phyloP scores from a whole-genome alignment of 2,113 vertebrate genomes.

The Xyrauchen texanus region DNA sequence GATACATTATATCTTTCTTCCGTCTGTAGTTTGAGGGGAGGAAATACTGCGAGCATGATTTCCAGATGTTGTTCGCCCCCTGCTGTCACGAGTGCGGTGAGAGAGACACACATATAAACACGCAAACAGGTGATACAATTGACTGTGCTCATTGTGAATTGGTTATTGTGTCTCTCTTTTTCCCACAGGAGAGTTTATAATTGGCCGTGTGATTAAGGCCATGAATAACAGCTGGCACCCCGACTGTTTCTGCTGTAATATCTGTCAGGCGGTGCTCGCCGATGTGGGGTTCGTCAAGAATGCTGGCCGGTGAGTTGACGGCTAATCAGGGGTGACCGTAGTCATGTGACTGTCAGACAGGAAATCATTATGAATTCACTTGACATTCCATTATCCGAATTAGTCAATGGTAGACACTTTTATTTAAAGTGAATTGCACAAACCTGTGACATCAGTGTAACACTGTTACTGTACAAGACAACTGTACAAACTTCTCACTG shows the following conservation, averaged over 20 bases:
- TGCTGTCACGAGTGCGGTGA: constrained; percentile 98
- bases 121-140: background rate
- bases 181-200: constrained; percentile 93
- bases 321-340: constrained; percentile 3
- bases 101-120: constrained; percentile 57
- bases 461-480: too few species aligned
- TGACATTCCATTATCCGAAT: too few species aligned
- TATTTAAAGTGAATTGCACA: too few species aligned
- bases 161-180: background rate
- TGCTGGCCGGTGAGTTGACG: constrained; percentile 85
- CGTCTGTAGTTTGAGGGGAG: constrained; percentile 92
- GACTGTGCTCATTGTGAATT: constrained; percentile 21
- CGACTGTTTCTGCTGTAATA: constrained; percentile 95
- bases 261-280: constrained; percentile 90
- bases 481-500: too few species aligned
- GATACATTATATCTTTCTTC: constrained; percentile 15
- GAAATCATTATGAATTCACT: background rate
- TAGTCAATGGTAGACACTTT: too few species aligned
- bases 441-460: too few species aligned
- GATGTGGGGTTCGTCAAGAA: constrained; percentile 99
- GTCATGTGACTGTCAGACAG: background rate
- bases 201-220: constrained; percentile 98
- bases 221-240: constrained; percentile 99
- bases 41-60: constrained; percentile 99
- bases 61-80: constrained; percentile 98